These are phyloP conservation scores for Varanus komodoensis DNA, from an alignment of 2,113 vertebrate genomes.

Conservation along the genomic window DNA sequence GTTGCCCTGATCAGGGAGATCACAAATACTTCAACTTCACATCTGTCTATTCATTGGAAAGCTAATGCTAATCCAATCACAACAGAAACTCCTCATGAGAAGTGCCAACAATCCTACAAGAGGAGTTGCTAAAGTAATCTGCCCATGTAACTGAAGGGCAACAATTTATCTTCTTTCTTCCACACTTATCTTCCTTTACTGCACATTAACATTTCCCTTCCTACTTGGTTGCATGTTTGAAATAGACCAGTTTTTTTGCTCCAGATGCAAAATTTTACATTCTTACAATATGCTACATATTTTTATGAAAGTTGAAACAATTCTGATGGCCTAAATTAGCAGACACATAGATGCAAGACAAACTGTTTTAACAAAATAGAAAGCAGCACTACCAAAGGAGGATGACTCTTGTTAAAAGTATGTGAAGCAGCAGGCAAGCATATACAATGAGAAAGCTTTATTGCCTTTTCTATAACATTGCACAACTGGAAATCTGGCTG, in stretches of 20 bases:
- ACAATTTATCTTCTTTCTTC: neutral
- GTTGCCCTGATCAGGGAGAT: too few species aligned
- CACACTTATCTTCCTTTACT: neutral
- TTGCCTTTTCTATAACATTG: slow-evolving; percentile 54
- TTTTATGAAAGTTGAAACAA: neutral
- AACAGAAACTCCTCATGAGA: too few species aligned
- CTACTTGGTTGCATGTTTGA: neutral
- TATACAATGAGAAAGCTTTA: slow-evolving; percentile 38
- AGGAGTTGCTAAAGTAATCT: neutral
- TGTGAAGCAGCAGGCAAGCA: slow-evolving; percentile 34
- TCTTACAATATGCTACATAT: neutral
- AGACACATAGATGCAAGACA: neutral
- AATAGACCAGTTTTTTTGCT: neutral
- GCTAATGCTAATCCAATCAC: neutral
- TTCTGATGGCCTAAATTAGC: slow-evolving; percentile 20
- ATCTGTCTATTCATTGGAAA: too few species aligned
- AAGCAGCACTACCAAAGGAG: slow-evolving; percentile 10
- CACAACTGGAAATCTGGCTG: slow-evolving; percentile 53
- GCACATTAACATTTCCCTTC: neutral
- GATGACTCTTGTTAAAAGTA: slow-evolving; percentile 3
- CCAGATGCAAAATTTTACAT: neutral
- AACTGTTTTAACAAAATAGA: slow-evolving; percentile 6
- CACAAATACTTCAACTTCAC: too few species aligned
- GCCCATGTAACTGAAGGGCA: neutral
- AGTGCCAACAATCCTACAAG: neutral